phyloP scores from a whole-genome alignment of 2,113 vertebrate species.

The Myanophis thanlyinensis region DNA sequence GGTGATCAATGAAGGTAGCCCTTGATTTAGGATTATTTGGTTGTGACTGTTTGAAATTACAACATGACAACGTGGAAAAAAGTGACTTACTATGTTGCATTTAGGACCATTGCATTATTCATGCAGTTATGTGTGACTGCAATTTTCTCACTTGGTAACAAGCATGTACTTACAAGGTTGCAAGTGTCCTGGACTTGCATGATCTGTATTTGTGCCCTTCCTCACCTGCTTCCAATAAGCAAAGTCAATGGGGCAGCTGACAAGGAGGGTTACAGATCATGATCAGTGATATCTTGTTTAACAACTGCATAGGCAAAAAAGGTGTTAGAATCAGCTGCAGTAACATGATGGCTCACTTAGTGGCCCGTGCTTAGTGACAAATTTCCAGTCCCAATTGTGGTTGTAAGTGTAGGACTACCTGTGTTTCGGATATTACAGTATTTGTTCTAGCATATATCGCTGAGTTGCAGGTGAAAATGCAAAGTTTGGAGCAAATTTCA shows the following conservation, averaged over 20 bases:
- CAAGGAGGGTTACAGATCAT: neutral
- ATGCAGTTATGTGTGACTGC: neutral
- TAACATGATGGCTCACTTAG: neutral
- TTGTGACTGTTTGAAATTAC: neutral
- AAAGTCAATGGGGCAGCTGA: neutral
- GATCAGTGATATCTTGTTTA: neutral
- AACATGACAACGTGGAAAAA: neutral
- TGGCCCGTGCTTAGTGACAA: neutral
- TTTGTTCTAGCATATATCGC: neutral
- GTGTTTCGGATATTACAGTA: neutral
- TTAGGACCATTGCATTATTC: neutral
- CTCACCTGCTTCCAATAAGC: neutral
- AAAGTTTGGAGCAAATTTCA: neutral
- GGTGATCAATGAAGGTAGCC: neutral
- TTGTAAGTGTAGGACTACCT: neutral
- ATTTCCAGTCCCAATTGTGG: neutral
- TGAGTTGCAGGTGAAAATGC: neutral
- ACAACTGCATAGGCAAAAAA: neutral
- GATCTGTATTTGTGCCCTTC: neutral
- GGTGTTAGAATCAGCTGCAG: neutral
- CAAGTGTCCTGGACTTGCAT: neutral
- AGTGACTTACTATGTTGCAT: neutral
- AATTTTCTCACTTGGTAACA: neutral
- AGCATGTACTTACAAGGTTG: neutral
- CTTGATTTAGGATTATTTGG: neutral